These are phyloP conservation scores for Geotrypetes seraphini DNA, from an alignment of 2,797 vertebrate genomes.

Conservation along the genomic window DNA sequence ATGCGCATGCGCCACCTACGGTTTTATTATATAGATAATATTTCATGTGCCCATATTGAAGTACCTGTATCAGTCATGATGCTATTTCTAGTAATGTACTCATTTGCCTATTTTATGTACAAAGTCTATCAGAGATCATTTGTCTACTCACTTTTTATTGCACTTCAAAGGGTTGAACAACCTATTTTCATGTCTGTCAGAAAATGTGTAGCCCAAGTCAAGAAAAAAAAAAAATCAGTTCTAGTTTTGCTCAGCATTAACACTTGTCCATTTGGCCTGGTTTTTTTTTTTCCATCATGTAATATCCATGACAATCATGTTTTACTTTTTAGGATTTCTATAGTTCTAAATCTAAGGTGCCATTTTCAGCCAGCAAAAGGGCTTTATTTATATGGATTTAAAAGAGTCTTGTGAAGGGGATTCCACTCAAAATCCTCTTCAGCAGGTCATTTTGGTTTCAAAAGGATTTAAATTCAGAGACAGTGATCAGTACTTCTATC, in stretches of 20 bases:
- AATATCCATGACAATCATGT: slow-evolving; percentile 99
- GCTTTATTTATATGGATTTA: slow-evolving; percentile 98
- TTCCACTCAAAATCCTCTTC: slow-evolving; percentile 87
- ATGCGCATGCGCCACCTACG: too few relatives aligned
- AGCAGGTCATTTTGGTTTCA: slow-evolving; percentile 82
- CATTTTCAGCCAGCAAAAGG: slow-evolving; percentile 93
- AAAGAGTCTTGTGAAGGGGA: slow-evolving; percentile 90
- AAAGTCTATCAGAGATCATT: slow-evolving; percentile 93
- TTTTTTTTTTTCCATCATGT: slow-evolving; percentile 90
- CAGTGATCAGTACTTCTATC: slow-evolving; percentile 86
- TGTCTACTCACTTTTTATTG: slow-evolving; percentile 81
- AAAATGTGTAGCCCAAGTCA: slow-evolving; percentile 71
- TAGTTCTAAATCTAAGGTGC: slow-evolving; percentile 75
- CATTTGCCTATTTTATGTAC: slow-evolving; percentile 71
- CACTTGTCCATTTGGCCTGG: slow-evolving; percentile 86
- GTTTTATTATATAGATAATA: too few relatives aligned
- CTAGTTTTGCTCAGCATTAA: slow-evolving; percentile 81
- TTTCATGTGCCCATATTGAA: too few relatives aligned
- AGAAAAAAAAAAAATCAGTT: slow-evolving; percentile 78
- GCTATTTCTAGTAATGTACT: slow-evolving; percentile 59
- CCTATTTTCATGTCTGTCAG: slow-evolving; percentile 97
- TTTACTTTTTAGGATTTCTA: slow-evolving; percentile 70
- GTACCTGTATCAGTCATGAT: too few relatives aligned
- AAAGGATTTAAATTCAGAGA: slow-evolving; percentile 80
- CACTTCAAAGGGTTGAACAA: slow-evolving; percentile 99